Evolutionary conservation across 2,888 invertebrate species (phyloP), one percentile per base, ranked within the genome.

Genomic region (Orchestes rusci): DNA sequence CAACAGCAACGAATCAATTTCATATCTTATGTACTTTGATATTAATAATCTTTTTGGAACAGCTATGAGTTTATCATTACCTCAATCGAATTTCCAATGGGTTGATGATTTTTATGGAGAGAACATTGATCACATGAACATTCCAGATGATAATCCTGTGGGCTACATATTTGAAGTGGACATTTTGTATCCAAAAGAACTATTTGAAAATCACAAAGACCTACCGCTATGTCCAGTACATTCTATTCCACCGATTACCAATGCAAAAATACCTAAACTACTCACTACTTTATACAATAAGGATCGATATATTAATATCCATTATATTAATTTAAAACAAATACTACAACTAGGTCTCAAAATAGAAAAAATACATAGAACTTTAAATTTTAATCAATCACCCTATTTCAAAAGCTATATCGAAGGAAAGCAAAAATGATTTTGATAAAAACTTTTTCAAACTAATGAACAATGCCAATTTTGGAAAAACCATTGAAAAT

Each of bases 151-250:
- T 13, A 8, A 10, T 33, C n/a, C 2, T 5, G 13, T 15, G 12
- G 35, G 17, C 7, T 42, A 42, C 16, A 35, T 42, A 3, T 28
- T 42, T 23, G 35, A 42, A 28, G 36, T 42, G 4, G 35, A 42
- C 28, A 5, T 42, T 1, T 2, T 3, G 3, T 44, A 44, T 23
- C 33, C 44, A 2, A 38, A 16, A 13, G 23, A 39, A 19, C 3
- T 44, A 12, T 39, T 27, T 44, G 27, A 44, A 5, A 1, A 16
- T 3, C 39, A 44, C 16, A 44, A 44, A 32, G 44, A 39, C 16
- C 33, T 44, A 32, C 39, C 44, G 5, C n/a, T 44, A 2, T 44
- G 32, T 32, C n/a, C 44, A 4, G 43, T 39, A 44, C 38, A 33
- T 23, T 15, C 18, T 19, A 15, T 19, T 32, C 38, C 44, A n/a